Conservation (phyloP, 2,797 vertebrate species). For the Lepus oiostolus region DNA sequence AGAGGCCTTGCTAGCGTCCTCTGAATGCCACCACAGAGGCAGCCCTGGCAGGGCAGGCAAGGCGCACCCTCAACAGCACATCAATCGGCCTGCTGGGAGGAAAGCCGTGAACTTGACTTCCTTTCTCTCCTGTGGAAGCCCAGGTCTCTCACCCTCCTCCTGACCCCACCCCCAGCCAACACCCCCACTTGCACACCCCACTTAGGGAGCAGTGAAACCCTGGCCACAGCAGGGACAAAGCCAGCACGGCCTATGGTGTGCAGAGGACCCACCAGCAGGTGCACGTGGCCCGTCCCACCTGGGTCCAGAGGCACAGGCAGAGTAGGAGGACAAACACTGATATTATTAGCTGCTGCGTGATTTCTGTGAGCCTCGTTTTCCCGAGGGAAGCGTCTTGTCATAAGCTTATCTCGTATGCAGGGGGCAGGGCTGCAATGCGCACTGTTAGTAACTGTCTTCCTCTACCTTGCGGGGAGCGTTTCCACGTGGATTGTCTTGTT, state of each 20-base stretch:
- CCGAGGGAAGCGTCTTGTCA: background rate
- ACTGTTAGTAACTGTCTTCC: background rate
- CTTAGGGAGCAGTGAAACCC: background rate
- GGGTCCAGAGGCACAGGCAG: background rate
- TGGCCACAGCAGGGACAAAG: background rate
- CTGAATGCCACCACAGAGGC: background rate
- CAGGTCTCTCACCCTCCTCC: background rate
- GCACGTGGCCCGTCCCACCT: background rate
- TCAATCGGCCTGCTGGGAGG: background rate
- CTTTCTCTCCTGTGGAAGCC: background rate
- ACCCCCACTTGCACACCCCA: background rate
- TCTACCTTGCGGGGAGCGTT: background rate
- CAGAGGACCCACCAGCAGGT: fast-evolving
- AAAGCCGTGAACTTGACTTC: background rate
- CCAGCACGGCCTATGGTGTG: background rate
- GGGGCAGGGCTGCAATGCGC: background rate
- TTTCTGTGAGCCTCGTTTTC: constrained; percentile 12
- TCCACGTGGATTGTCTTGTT: background rate
- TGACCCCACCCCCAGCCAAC: background rate
- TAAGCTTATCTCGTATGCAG: background rate
- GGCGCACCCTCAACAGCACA: background rate
- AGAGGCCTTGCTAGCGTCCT: background rate
- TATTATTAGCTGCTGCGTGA: background rate
- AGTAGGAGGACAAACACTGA: background rate
- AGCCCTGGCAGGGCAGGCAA: too few relatives aligned